These are phyloP conservation scores for Autographa pulchrina DNA, from an alignment of 2,888 invertebrate genomes.

Conservation along the genomic window DNA sequence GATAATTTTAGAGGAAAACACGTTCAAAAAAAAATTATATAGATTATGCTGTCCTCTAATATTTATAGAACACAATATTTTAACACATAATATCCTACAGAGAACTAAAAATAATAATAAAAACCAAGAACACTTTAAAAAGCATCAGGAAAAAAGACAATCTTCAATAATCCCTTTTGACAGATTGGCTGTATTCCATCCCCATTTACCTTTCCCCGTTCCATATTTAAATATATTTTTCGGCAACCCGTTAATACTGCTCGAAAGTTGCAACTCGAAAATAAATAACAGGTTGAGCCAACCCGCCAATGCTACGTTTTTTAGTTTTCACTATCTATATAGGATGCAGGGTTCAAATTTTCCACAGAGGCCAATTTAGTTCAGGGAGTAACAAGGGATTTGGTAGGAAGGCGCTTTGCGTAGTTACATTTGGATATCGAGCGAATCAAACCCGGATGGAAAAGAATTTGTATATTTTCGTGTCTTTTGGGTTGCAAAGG, in stretches of 20 bases:
- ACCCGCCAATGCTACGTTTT: slow-evolving; percentile 8
- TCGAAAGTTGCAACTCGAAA: not conserved
- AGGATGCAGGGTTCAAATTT: slow-evolving; percentile 36
- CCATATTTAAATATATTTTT: not conserved
- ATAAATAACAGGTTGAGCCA: slow-evolving; percentile 5
- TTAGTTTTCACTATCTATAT: slow-evolving; percentile 23
- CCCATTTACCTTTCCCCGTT: not conserved
- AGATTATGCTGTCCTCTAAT: too few species aligned
- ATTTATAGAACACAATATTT: too few species aligned
- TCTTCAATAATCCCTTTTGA: not conserved
- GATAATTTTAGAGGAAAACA: too few species aligned
- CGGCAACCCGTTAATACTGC: not conserved
- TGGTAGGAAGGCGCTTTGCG: slow-evolving; percentile 14
- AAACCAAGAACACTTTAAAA: too few species aligned
- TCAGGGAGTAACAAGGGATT: slow-evolving; percentile 55
- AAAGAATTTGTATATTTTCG: not conserved
- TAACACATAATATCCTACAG: too few species aligned
- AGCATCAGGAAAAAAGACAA: not conserved
- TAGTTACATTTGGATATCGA: slow-evolving; percentile 20
- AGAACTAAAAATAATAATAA: too few species aligned
- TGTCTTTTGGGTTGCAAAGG: not conserved
- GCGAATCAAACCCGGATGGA: not conserved
- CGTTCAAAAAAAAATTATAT: too few species aligned
- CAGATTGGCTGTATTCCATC: not conserved
- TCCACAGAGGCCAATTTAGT: slow-evolving; percentile 47